Evolutionary conservation across 2,888 invertebrate species (phyloP).

Genomic region (Lumbricus terrestris): DNA sequence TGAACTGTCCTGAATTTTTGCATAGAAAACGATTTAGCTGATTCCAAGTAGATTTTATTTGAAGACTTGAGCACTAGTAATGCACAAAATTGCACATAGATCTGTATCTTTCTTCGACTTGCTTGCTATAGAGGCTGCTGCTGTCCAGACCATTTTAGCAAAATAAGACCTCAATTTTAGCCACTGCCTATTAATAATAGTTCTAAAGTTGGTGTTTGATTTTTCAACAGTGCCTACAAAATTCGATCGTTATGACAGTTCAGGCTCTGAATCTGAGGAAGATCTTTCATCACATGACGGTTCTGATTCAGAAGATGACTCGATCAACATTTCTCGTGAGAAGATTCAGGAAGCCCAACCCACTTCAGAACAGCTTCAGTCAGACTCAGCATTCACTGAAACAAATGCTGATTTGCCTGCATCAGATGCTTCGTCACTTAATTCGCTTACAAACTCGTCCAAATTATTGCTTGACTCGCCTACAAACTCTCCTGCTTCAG

Average conservation of each 20-base stretch:
- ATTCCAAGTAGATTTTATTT: background rate
- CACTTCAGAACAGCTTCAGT: background rate
- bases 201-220: background rate
- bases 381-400: background rate
- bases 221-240: background rate
- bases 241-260: background rate
- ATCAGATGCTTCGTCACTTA: background rate
- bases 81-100: too few relatives aligned
- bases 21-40: background rate
- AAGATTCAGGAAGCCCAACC: background rate
- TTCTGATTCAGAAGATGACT: background rate
- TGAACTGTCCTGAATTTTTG: background rate
- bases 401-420: slow-evolving; percentile 3
- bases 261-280: background rate
- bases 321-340: background rate
- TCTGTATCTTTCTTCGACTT: background rate
- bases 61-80: too few relatives aligned
- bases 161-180: background rate
- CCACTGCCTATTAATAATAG: background rate
- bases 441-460: background rate
- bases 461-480: slow-evolving; percentile 3
- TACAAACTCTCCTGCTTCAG: background rate
- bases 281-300: background rate
- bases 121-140: background rate
- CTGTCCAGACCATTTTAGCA: background rate